These are phyloP conservation scores for Tichodroma muraria DNA, from an alignment of 2,113 vertebrate species.

Conservation along the genomic window DNA sequence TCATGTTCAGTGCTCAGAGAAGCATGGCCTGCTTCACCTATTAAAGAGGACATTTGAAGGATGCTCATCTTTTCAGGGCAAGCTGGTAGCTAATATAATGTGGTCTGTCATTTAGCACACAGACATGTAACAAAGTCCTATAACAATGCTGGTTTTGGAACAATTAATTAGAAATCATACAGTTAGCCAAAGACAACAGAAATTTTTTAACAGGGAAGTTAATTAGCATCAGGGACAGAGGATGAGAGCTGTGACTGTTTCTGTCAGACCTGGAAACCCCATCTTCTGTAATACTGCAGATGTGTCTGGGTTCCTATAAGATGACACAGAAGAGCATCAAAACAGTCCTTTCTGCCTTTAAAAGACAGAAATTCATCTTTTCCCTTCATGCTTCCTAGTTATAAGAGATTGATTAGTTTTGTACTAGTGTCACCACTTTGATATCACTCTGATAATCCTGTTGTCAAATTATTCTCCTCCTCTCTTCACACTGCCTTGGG, in stretches of 20 bases:
- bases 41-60: background rate
- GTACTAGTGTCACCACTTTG: background rate
- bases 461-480: background rate
- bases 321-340: background rate
- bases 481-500: background rate
- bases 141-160: background rate
- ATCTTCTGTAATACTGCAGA: background rate
- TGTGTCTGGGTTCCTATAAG: background rate
- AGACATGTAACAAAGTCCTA: background rate
- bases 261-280: background rate
- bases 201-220: background rate
- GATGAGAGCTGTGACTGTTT: background rate
- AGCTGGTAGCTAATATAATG: background rate
- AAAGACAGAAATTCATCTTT: background rate
- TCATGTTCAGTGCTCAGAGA: fast-evolving
- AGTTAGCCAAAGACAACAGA: background rate
- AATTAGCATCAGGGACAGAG: background rate
- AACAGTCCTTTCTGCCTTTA: background rate
- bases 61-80: background rate
- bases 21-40: background rate
- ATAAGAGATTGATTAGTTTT: background rate
- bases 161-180: background rate
- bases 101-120: background rate
- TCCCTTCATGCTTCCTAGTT: background rate
- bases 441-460: background rate